Evolutionary conservation across 2,797 vertebrate species (phyloP).

Genomic region (Anolis apletophallus): DNA sequence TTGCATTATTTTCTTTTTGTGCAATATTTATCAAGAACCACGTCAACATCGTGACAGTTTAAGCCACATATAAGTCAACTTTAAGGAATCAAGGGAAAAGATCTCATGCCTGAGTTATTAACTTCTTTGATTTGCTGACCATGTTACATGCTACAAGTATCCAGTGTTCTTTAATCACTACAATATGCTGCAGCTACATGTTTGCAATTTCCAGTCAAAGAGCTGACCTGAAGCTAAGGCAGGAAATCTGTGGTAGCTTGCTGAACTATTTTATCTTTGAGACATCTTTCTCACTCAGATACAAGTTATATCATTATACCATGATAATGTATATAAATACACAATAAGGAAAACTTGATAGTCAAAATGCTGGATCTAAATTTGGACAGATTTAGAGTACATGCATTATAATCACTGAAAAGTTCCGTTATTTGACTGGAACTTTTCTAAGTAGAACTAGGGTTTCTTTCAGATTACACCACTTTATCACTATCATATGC

Average conservation of each 20-base stretch:
- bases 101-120: not conserved
- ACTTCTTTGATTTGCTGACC: not conserved
- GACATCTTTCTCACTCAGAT: constrained; percentile 34
- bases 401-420: not conserved
- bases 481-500: too few relatives aligned
- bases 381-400: not conserved
- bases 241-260: constrained; percentile 23
- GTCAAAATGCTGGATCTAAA: not conserved
- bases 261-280: constrained; percentile 11
- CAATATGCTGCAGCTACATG: rapidly evolving
- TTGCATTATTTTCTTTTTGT: not conserved
- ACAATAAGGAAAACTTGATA: not conserved
- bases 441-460: not conserved
- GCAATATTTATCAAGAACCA: not conserved
- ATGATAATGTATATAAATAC: not conserved
- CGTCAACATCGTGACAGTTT: not conserved
- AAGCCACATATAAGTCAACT: not conserved
- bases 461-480: too few relatives aligned
- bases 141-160: rapidly evolving
- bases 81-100: not conserved
- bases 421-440: not conserved
- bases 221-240: not conserved
- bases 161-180: constrained; percentile 21
- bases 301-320: not conserved
- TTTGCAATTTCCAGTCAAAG: not conserved